Base-by-base conservation (phyloP, 2,888 invertebrate genomes). In the Zhuqinia jingwanae region DNA sequence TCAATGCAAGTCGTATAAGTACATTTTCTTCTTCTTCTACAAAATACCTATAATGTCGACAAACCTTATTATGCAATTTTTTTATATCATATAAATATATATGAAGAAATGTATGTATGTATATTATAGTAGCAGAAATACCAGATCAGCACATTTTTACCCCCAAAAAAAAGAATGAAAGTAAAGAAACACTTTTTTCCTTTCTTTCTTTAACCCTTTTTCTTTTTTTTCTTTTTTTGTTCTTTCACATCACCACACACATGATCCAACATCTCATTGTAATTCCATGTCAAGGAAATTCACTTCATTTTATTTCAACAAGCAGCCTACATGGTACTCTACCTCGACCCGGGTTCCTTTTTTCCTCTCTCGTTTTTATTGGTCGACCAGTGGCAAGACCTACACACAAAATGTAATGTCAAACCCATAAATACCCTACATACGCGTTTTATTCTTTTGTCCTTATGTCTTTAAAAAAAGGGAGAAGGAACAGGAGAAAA, bases 291-390 rank as follows among this genome's bases (percentile, higher is more conserved):
- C 75, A 82, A 60, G 73, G n/a, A 82, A 82, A 82, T 82, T 82
- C 82, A 82, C 75, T 82, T 82, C 75, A 82, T 82, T 82, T 63
- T 70, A 73, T 82, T 82, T 82, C 75, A 82, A 82, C 47, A 11
- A 56, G 17, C 56, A 17, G 8, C 20, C n/a, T 56, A 8, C n/a
- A n/a, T 17, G 8, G 56, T 56, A 56, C n/a, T 47, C 15, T 47
- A 47, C 47, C 5, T 47, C 47, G 2, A 47, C 47, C 2, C 15
- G 47, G 47, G 47, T n/a, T 47, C 47, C 47, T 47, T n/a, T 47
- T 47, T n/a, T 47, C 8, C 20, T 15, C n/a, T 56, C n/a, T 56
- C 15, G 22, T 17, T 17, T 22, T 58, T 22, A 17, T 20, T 13
- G 25, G 20, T 6, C 77, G 17, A 11, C 15, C 17, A 77, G 36